Percentiles rank a stretch among this genome's conserved stretches.
Conservation (phyloP, 2,888 invertebrate species). For the Harpalus rubripes region DNA sequence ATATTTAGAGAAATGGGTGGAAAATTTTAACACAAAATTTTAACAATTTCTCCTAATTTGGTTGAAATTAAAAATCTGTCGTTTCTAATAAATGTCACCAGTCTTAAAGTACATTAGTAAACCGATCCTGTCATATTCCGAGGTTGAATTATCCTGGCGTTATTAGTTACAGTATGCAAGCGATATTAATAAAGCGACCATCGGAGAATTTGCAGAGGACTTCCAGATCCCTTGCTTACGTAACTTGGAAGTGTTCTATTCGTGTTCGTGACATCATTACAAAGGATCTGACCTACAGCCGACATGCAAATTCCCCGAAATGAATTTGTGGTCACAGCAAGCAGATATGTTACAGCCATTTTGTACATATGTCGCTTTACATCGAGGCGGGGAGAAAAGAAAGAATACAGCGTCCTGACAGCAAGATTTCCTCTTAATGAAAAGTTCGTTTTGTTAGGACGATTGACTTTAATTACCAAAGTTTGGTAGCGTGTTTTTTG, state of each 20-base stretch:
- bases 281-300: conserved; percentile 14
- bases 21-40: too few relatives aligned
- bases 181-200: conserved; percentile 47
- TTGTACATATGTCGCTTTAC: conserved; percentile 42
- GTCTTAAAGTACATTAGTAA: not conserved
- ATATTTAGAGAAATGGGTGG: too few relatives aligned
- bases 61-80: too few relatives aligned
- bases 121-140: not conserved
- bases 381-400: not conserved
- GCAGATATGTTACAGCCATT: conserved; percentile 60
- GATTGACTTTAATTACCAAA: conserved; percentile 59
- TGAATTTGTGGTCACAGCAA: conserved; percentile 53
- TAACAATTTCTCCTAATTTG: too few relatives aligned
- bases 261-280: conserved; percentile 44
- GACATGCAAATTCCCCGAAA: conserved; percentile 48
- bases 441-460: conserved; percentile 40
- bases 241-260: conserved; percentile 10
- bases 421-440: conserved; percentile 18
- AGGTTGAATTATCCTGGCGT: conserved; percentile 5
- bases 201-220: conserved; percentile 22
- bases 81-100: not conserved
- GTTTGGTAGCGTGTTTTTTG: conserved; percentile 57
- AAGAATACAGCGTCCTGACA: not conserved
- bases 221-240: conserved; percentile 11
- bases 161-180: conserved; percentile 49